Base-by-base conservation (phyloP, 1,140 invertebrate species). In the Drosophila arawakana region DNA sequence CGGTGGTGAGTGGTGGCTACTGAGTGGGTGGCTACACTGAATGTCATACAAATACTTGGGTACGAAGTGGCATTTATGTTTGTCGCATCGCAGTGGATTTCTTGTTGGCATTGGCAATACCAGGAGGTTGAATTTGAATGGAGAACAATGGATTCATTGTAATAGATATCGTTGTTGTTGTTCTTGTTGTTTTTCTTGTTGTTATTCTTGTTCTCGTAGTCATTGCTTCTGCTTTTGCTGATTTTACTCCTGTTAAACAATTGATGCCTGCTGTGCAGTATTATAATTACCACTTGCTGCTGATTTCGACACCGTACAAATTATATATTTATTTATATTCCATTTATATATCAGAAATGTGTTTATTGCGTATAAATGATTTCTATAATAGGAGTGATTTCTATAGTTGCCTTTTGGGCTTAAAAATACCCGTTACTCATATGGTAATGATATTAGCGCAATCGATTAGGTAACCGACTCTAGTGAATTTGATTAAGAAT, bases 91-190 rank as follows among this genome's bases (percentile, higher is more conserved):
- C 83, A 77, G 49, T 82, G 61, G 76, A 88, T 86, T 75, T 83
- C 76, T 49, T 57, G 67, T 54, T 88, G 80, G 83, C 80, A 80
- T 67, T 88, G 76, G 62, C 83, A 80, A 74, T 80, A 77, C 61
- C 80, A 86, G 83, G 80, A 88, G 83, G 80, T 77, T 77, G 77
- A 78, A 37, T 75, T 59, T 85, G 70, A 85, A 84, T 76, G 41
- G 72, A 83, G 80, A 89, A 86, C 83, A 86, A 86, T 63, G 73
- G 60, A 50, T 61, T 54, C 49, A 70, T 86, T 86, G 69, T 83
- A 62, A 52, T 43, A 50, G 39, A 61, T 65, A 63, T 61, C 78
- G 43, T 54, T 43, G 62, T 59, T 71, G 57, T 59, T 70, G 44
- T 41, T 39, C 34, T 44, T 72, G 11, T 13, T 52, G 35, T 41